Conservation (phyloP, 2,888 invertebrate genomes). For the Eristalis pertinax region DNA sequence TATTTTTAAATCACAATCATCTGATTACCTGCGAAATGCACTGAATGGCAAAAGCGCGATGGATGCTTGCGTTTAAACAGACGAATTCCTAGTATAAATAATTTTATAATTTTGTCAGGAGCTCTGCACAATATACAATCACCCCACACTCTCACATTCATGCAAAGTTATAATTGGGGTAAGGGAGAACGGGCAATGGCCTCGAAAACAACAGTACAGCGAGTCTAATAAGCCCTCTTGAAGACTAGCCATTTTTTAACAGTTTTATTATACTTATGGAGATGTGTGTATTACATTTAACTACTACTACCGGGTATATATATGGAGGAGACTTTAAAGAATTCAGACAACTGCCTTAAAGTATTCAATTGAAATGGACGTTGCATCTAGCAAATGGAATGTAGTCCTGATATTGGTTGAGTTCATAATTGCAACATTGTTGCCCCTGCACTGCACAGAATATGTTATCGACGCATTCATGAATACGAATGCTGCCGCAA, state of each 20-base stretch:
- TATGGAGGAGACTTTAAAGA: too few species aligned
- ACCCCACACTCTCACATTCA: constrained; percentile 1
- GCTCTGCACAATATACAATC: background rate
- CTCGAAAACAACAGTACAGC: constrained; percentile 51
- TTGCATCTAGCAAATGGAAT: too few species aligned
- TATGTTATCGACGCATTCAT: too few species aligned
- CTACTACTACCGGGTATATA: too few species aligned
- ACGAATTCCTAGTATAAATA: constrained; percentile 63
- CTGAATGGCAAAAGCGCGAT: constrained; percentile 32
- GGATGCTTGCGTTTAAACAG: constrained; percentile 12
- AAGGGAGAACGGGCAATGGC: constrained; percentile 50
- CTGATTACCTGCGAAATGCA: constrained; percentile 66
- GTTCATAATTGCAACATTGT: too few species aligned
- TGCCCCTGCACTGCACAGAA: too few species aligned
- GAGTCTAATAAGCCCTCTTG: constrained; percentile 28
- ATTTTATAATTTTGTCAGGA: constrained; percentile 39
- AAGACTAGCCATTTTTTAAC: background rate
- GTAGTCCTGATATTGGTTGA: too few species aligned
- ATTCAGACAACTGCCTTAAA: too few species aligned
- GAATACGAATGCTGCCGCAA: too few species aligned
- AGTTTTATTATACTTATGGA: background rate
- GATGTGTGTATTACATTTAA: background rate
- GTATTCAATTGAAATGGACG: too few species aligned
- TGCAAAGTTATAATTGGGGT: constrained; percentile 21
- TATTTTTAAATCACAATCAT: constrained; percentile 64